These are phyloP conservation scores for Amphipyra berbera DNA, from an alignment of 2,888 invertebrate species.

Conservation along the genomic window DNA sequence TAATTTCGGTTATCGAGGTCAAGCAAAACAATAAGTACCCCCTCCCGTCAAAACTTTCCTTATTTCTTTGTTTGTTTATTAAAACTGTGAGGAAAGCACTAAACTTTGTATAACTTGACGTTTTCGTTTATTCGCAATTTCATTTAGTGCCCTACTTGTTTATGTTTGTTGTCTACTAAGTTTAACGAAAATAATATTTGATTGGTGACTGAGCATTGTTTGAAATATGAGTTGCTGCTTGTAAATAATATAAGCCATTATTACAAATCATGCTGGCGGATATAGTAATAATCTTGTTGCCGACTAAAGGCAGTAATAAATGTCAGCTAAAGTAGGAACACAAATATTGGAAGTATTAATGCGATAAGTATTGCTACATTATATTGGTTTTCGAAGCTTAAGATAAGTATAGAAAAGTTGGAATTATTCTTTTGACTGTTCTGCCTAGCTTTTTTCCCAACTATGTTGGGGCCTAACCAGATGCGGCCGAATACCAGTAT, in stretches of 20 bases:
- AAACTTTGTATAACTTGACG: constrained; percentile 76
- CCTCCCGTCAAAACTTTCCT: constrained; percentile 72
- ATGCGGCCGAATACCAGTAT: too few relatives aligned
- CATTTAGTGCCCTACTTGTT: constrained; percentile 80
- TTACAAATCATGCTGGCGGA: constrained; percentile 45
- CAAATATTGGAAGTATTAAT: constrained; percentile 48
- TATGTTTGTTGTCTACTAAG: constrained; percentile 69
- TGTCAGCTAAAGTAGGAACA: constrained; percentile 41
- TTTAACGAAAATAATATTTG: constrained; percentile 61
- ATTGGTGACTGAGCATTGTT: constrained; percentile 46
- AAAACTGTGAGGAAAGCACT: constrained; percentile 77
- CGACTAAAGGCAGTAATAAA: constrained; percentile 45
- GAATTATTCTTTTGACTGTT: too few relatives aligned
- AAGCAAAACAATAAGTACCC: constrained; percentile 70
- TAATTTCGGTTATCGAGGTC: constrained; percentile 71
- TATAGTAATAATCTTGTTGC: constrained; percentile 44
- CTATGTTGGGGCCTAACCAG: too few relatives aligned
- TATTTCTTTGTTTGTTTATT: constrained; percentile 82
- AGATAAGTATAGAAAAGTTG: too few relatives aligned
- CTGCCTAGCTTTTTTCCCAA: too few relatives aligned
- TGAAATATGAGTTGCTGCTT: constrained; percentile 38
- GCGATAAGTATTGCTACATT: constrained; percentile 22
- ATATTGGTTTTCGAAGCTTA: too few relatives aligned
- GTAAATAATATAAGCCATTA: constrained; percentile 44
- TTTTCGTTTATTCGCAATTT: constrained; percentile 83